Evolutionary conservation across 2,888 invertebrate species (phyloP), one percentile per base, ranked within the genome.

Genomic region (Epinotia brunnichana): DNA sequence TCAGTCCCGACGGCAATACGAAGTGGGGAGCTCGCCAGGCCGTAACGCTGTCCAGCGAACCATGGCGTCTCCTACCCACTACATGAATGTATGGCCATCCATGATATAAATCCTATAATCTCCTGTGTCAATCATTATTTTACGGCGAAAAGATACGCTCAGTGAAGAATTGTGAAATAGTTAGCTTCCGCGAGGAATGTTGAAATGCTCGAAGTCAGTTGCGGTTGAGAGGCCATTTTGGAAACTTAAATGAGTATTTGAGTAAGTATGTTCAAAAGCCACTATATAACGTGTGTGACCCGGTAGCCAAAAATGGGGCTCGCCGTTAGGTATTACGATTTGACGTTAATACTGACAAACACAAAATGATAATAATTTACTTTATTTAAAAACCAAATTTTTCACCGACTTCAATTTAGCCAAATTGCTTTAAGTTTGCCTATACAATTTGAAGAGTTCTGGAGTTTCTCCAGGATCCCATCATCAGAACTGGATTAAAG

Each of bases 41-140:
- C 91, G 86, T 90, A 89, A 90, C 89, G 87, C 76, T 78, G 76
- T 71, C 74, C 85, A 87, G 83, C 90, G 82, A 82, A 85, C 83
- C 87, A 84, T 86, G 82, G 76, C 75, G 82, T 86, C 84, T 86
- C 83, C 86, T 85, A 82, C 81, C 81, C 82, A 79, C 81, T 80
- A 82, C 80, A 81, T 83, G 78, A 84, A 80, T 79, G 77, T 79
- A 81, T 82, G 80, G 82, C 48, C 81, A 81, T 61, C 80, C 81
- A 82, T 76, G 69, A 75, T 74, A 76, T 77, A 75, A 77, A 77
- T 83, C 85, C 83, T 82, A 78, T 84, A 82, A 86, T 84, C 84
- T 83, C 75, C 74, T 80, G 79, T 60, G 81, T 81, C 81, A 78
- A 80, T 82, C 75, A 77, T 80, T 77, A 74, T 77, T 73, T 61